phyloP scores from a whole-genome alignment of 2,797 vertebrate species.

The Cirrhinus mrigala region DNA sequence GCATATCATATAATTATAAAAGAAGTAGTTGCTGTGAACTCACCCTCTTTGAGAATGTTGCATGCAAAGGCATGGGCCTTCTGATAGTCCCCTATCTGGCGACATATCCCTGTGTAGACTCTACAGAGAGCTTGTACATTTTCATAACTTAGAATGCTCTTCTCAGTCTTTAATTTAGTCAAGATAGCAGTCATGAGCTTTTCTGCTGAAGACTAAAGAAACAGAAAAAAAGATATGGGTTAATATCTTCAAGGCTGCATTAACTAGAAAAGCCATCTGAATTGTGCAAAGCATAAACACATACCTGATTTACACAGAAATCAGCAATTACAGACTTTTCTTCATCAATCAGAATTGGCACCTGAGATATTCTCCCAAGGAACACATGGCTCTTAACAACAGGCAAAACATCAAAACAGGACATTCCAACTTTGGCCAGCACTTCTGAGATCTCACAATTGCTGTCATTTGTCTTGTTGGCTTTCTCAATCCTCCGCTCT shows the following conservation, averaged over 20 bases:
- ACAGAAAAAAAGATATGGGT: constrained; percentile 10
- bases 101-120: constrained; percentile 90
- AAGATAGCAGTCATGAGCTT: constrained; percentile 82
- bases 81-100: constrained; percentile 85
- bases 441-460: constrained; percentile 45
- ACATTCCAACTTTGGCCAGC: constrained; percentile 80
- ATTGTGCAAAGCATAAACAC: constrained; percentile 45
- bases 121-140: constrained; percentile 88
- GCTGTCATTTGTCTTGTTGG: constrained; percentile 19
- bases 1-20: not conserved
- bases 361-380: constrained; percentile 84
- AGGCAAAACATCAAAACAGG: constrained; percentile 89
- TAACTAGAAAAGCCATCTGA: not conserved
- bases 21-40: not conserved
- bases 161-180: constrained; percentile 84
- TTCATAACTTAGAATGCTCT: constrained; percentile 65
- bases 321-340: constrained; percentile 90
- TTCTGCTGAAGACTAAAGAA: constrained; percentile 77
- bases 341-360: constrained; percentile 89
- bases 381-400: constrained; percentile 87
- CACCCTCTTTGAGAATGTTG: constrained; percentile 91
- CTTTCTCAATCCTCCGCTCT: not conserved
- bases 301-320: constrained; percentile 83
- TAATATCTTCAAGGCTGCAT: not conserved
- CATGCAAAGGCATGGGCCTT: constrained; percentile 89